Evolutionary conservation across 2,888 invertebrate species (phyloP), one percentile per base, ranked within the genome.

Genomic region (Agapostemon virescens): DNA sequence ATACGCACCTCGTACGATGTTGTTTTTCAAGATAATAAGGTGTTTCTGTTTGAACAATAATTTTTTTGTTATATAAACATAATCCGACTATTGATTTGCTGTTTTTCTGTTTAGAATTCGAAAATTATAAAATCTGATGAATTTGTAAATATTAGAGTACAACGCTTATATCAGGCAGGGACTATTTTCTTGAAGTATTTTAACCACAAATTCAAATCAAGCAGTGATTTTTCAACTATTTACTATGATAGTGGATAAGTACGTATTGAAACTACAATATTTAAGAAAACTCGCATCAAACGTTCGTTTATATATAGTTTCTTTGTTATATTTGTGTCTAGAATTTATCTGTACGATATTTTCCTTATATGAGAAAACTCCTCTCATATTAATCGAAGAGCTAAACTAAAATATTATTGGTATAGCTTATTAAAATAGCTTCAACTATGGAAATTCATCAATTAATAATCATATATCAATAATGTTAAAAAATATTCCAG

Each of bases 331-430:
- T 55, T 55, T 55, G 23, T 55, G 55, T 26, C 55, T 55, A 49
- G 55, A 55, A 55, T 55, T 26, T 15, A 26, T 55, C 26, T 6
- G 17, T 17, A 15, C 7, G 9, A 61, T 61, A 20, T 61, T 61
- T 61, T 20, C 20, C 9, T 33, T 33, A 9, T 30, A 30, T 30
- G 7, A 30, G 7, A 13, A 58, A 33, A 58, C 30, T 5, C 26
- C 9, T 61, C 86, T 85, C 86, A 86, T 82, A 84, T 86, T 87
- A 88, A 86, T 88, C 81, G 81, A 89, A 87, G 91, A 89, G 90
- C 90, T 90, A 89, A 90, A 89, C 87, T 86, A 88, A 84, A 82
- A 89, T 89, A 30, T 33, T 33, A 30, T 61, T 30, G 58, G 33
- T 61, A 7, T 17, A 20, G 30, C 30, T 61, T 15, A 30, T 33